Percentiles rank a stretch among this genome's conserved stretches.
Evolutionary conservation across 2,797 vertebrate genomes (phyloP).

Genomic region (Knipowitschia caucasica): DNA sequence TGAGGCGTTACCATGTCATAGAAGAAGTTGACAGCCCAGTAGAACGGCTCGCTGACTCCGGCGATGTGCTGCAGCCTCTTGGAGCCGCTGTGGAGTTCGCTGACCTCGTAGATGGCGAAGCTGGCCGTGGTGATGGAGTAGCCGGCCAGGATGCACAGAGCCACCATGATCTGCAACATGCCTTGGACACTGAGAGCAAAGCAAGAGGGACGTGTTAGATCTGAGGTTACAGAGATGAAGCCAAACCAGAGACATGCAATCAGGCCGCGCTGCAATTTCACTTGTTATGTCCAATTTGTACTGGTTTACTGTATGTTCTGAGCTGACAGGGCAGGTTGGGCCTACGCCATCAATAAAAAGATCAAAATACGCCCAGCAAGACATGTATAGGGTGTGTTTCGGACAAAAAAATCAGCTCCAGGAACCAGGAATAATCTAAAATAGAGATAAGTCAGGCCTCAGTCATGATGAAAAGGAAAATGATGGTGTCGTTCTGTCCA

Average conservation of each 20-base stretch:
- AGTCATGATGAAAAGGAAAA: too few species aligned
- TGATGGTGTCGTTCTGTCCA: too few species aligned
- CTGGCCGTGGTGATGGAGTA: conserved; percentile 92
- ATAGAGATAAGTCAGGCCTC: too few species aligned
- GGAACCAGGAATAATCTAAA: too few species aligned
- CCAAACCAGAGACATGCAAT: not conserved
- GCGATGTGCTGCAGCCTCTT: conserved; percentile 94
- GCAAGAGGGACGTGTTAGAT: conserved; percentile 11
- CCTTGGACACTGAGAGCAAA: conserved; percentile 77
- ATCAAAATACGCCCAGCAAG: too few species aligned
- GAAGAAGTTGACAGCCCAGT: conserved; percentile 92
- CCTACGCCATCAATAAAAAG: too few species aligned
- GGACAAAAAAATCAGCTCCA: too few species aligned
- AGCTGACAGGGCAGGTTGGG: too few species aligned
- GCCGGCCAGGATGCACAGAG: conserved; percentile 87
- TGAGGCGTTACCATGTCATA: conserved; percentile 87
- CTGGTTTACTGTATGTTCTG: not conserved
- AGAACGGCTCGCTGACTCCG: conserved; percentile 86
- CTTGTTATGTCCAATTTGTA: not conserved
- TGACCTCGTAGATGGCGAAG: conserved; percentile 90
- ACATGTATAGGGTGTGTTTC: too few species aligned
- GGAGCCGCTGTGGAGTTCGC: conserved; percentile 87
- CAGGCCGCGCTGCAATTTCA: not conserved
- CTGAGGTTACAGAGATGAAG: not conserved
- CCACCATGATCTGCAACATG: conserved; percentile 86